Conservation (phyloP, 2,888 invertebrate genomes). For the Ichneumoninae sp. region DNA sequence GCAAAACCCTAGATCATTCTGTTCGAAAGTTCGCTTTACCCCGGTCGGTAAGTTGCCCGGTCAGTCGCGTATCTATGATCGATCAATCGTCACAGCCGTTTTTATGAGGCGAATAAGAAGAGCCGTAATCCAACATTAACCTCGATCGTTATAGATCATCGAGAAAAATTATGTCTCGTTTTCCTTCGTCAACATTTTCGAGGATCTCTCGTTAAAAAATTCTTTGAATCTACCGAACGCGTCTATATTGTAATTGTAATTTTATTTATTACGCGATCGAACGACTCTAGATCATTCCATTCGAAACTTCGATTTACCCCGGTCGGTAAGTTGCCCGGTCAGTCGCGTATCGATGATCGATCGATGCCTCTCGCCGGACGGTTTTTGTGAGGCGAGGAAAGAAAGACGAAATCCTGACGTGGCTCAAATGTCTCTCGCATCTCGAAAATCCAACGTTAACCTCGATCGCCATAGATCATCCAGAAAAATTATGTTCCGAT, state of each 20-base stretch:
- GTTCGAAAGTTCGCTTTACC: neutral
- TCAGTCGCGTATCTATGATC: conserved; percentile 4
- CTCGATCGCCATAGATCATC: neutral
- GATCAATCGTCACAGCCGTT: neutral
- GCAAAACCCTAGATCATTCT: conserved; percentile 8
- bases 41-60: conserved; percentile 13
- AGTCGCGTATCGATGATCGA: conserved; percentile 10
- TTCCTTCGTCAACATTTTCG: neutral
- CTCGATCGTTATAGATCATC: neutral
- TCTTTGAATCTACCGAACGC: neutral
- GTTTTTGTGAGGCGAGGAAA: neutral
- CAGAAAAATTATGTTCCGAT: neutral
- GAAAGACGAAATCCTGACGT: neutral
- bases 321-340: conserved; percentile 20
- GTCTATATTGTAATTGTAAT: neutral
- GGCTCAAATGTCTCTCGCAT: neutral
- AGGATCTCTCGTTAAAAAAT: neutral
- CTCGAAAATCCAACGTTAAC: neutral
- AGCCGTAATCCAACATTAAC: neutral
- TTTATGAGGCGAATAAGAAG: neutral
- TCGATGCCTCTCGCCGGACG: neutral
- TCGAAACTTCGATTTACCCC: neutral
- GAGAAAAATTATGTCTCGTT: neutral
- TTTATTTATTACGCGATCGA: neutral
- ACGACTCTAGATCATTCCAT: conserved; percentile 10